phyloP scores from a whole-genome alignment of 2,888 invertebrate species.

The Alcis repandata region DNA sequence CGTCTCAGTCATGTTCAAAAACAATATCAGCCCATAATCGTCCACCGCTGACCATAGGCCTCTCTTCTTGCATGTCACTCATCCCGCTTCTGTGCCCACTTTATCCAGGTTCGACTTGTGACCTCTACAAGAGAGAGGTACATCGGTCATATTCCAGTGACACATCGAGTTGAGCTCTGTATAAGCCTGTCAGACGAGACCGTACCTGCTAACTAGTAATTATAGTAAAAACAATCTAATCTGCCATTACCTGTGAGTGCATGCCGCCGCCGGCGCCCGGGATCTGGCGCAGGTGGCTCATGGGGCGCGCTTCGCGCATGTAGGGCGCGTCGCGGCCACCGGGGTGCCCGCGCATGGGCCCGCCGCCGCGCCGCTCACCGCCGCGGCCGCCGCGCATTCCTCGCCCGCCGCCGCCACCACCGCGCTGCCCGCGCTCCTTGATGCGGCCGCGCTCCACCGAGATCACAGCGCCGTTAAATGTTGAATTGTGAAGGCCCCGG shows the following conservation, averaged over 20 bases:
- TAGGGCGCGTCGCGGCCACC: conserved; percentile 66
- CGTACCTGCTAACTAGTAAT: too few species aligned
- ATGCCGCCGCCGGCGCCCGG: conserved; percentile 63
- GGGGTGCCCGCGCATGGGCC: conserved; percentile 65
- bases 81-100: too few species aligned
- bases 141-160: too few species aligned
- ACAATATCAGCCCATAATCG: too few species aligned
- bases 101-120: too few species aligned
- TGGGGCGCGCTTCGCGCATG: conserved; percentile 67
- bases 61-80: too few species aligned
- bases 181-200: too few species aligned
- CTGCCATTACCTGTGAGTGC: conserved; percentile 50
- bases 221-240: too few species aligned
- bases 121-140: too few species aligned
- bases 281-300: conserved; percentile 69
- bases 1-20: too few species aligned
- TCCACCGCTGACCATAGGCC: too few species aligned
- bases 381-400: conserved; percentile 80
- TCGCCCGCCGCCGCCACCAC: conserved; percentile 78
- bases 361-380: conserved; percentile 70
- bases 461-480: conserved; percentile 94
- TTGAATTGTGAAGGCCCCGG: conserved; percentile 91
- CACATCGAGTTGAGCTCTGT: too few species aligned
- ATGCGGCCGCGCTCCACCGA: conserved; percentile 94
- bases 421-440: conserved; percentile 89